Evolutionary conservation across 2,113 vertebrate genomes (phyloP).

Genomic region (Gobio gobio): DNA sequence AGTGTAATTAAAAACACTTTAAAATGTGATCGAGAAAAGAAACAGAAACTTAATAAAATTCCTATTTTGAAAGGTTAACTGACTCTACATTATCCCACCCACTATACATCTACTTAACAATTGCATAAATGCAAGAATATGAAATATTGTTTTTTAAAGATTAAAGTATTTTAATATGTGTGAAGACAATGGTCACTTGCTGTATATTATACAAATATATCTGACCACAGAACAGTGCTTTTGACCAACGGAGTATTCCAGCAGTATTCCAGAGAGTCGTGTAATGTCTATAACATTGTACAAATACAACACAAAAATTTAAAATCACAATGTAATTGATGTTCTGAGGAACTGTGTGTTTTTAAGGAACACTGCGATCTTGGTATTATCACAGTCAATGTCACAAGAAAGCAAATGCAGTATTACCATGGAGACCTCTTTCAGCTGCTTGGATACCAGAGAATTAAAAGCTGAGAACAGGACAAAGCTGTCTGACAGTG

Average conservation of each 20-base stretch:
- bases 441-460: constrained; percentile 40
- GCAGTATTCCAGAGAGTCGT: neutral
- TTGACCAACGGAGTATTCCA: neutral
- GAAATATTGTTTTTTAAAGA: no score
- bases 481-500: neutral
- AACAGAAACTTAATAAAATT: neutral
- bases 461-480: neutral
- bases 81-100: neutral
- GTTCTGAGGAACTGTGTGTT: neutral
- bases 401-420: neutral
- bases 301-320: neutral
- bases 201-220: neutral
- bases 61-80: neutral
- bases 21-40: neutral
- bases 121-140: no score
- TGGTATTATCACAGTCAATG: constrained; percentile 18
- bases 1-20: no score
- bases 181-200: neutral
- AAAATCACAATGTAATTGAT: neutral
- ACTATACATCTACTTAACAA: no score
- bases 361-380: neutral
- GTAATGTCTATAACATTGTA: neutral
- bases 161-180: neutral
- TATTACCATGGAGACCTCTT: constrained; percentile 38
- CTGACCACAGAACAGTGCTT: neutral